These are phyloP conservation scores for Phalacrocorax aristotelis DNA, from an alignment of 2,113 vertebrate species.

Conservation along the genomic window DNA sequence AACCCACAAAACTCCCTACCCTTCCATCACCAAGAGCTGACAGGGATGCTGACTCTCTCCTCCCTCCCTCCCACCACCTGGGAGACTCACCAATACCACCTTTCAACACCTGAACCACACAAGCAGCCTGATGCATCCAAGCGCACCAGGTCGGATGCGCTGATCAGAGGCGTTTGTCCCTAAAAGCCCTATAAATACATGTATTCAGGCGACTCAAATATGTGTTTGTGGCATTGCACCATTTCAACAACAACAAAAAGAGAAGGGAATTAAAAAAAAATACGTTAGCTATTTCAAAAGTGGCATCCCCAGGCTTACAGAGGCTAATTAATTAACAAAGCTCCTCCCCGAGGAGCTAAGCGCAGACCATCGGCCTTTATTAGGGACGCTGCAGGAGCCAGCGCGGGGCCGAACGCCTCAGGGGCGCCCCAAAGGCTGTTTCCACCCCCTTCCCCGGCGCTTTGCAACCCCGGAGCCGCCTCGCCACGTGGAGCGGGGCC, in stretches of 20 bases:
- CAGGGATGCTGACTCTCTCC: not conserved
- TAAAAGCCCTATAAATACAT: not conserved
- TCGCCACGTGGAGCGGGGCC: conserved; percentile 19
- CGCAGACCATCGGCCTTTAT: not conserved
- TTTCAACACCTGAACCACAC: rapidly evolving
- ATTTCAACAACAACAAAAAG: not conserved
- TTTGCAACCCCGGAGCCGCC: too few relatives aligned
- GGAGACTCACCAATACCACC: not conserved
- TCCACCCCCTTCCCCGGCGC: not conserved
- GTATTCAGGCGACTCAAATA: rapidly evolving
- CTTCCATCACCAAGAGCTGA: not conserved
- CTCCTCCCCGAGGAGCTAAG: not conserved
- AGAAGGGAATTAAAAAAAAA: not conserved
- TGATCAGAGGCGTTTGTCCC: not conserved
- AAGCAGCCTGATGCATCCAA: not conserved
- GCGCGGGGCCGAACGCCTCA: too few relatives aligned
- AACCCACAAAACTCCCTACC: not conserved
- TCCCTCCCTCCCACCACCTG: not conserved
- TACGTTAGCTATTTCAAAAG: not conserved
- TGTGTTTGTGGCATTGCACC: rapidly evolving
- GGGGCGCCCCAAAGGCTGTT: not conserved
- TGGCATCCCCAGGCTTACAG: not conserved
- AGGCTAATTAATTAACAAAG: not conserved
- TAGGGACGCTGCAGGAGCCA: not conserved
- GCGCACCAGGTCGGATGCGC: rapidly evolving